Percentiles rank a stretch among this genome's conserved stretches.
Conservation (phyloP, 2,797 vertebrate species). For the Danio aesculapii region DNA sequence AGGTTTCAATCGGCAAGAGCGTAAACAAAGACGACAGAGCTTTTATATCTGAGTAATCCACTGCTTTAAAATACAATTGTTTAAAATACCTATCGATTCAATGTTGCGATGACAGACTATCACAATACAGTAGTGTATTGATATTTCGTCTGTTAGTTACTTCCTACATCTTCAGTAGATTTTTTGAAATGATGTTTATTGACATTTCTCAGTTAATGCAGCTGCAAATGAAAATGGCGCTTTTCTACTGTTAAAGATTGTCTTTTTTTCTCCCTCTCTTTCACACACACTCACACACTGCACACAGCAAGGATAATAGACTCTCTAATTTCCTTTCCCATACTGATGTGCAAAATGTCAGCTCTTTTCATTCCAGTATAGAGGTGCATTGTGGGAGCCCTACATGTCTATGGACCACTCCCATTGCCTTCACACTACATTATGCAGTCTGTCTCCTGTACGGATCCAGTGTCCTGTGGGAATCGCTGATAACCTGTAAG, state of each 20-base stretch:
- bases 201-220: not conserved
- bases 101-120: slow-evolving; percentile 10
- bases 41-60: not conserved
- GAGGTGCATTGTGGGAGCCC: slow-evolving; percentile 1
- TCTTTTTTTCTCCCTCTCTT: not conserved
- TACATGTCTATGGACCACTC: slow-evolving; percentile 16
- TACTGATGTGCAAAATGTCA: slow-evolving; percentile 22
- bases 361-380: slow-evolving; percentile 9
- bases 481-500: slow-evolving; percentile 23
- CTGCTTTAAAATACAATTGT: slow-evolving; percentile 19
- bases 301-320: not conserved
- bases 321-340: slow-evolving; percentile 10
- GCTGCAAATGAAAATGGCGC: not conserved
- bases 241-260: slow-evolving; percentile 17
- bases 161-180: not conserved
- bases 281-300: not conserved
- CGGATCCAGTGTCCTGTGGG: slow-evolving; percentile 25
- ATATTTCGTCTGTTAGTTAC: not conserved
- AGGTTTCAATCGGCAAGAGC: not conserved
- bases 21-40: not conserved
- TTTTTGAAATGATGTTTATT: not conserved
- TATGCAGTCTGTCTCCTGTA: slow-evolving; percentile 10
- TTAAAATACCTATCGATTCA: slow-evolving; percentile 4
- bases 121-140: slow-evolving; percentile 5
- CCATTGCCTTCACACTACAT: not conserved